Percentiles rank a stretch among this genome's conserved stretches.
Evolutionary conservation across 2,888 invertebrate genomes (phyloP).

Genomic region (Pterostichus madidus): DNA sequence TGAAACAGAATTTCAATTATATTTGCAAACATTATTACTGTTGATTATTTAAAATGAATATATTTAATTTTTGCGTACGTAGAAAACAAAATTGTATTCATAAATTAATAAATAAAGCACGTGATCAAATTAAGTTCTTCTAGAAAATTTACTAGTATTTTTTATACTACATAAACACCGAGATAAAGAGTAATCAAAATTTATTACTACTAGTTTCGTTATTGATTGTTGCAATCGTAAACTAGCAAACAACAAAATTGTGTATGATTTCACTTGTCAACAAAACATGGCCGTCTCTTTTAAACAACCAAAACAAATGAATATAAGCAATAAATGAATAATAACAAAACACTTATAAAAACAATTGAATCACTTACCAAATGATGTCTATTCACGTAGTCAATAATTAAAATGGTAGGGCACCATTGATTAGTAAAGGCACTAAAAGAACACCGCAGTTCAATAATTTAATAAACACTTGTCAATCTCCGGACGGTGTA

Average conservation of each 20-base stretch:
- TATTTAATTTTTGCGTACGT: too few relatives aligned
- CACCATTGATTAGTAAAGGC: conserved; percentile 64
- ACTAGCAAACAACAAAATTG: too few relatives aligned
- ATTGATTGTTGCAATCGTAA: background rate
- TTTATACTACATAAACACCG: background rate
- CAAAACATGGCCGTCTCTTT: too few relatives aligned
- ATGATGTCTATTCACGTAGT: background rate
- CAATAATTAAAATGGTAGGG: conserved; percentile 40
- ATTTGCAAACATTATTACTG: too few relatives aligned
- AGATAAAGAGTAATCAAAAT: background rate
- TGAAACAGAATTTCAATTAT: too few relatives aligned
- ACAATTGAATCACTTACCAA: background rate
- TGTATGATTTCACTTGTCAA: too few relatives aligned
- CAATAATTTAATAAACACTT: conserved; percentile 39
- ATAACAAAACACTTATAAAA: background rate
- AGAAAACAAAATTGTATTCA: too few relatives aligned
- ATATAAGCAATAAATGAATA: too few relatives aligned
- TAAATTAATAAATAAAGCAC: too few relatives aligned
- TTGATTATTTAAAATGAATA: too few relatives aligned
- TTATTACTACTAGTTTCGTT: background rate
- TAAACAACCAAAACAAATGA: too few relatives aligned
- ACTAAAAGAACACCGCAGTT: conserved; percentile 59
- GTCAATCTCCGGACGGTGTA: conserved; percentile 53
- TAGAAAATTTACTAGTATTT: background rate
- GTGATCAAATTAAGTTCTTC: background rate